Percentiles rank a stretch among this genome's conserved stretches.
Conservation (phyloP, 2,888 invertebrate genomes). For the Dasypolia templi region DNA sequence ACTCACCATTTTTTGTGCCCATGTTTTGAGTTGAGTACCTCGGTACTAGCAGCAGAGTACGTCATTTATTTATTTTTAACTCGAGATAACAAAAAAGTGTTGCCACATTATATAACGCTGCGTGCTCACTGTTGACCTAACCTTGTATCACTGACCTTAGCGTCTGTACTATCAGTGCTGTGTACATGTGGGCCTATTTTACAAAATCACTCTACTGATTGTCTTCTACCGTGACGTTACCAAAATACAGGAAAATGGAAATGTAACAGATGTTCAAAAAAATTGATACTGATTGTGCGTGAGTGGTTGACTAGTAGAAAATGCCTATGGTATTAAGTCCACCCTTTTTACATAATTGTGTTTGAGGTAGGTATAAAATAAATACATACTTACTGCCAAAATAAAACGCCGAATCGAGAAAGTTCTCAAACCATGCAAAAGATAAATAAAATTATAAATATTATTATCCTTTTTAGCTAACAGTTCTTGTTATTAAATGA, state of each 20-base stretch:
- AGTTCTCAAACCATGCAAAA: background rate
- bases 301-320: background rate
- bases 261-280: background rate
- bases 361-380: too few relatives aligned
- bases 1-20: too few relatives aligned
- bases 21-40: too few relatives aligned
- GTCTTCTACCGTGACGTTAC: constrained; percentile 16
- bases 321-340: too few relatives aligned
- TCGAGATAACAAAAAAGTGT: too few relatives aligned
- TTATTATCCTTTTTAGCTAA: too few relatives aligned
- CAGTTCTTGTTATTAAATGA: too few relatives aligned
- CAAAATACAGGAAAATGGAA: constrained; percentile 15
- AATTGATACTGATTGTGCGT: background rate
- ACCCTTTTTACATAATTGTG: too few relatives aligned
- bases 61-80: too few relatives aligned
- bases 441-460: background rate
- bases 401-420: background rate
- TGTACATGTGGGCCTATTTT: constrained; percentile 38
- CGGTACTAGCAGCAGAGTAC: too few relatives aligned
- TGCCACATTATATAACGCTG: too few relatives aligned
- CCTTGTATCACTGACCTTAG: constrained; percentile 62
- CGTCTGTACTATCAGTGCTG: constrained; percentile 39
- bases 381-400: background rate
- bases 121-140: constrained; percentile 56
- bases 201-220: constrained; percentile 52